Conservation (phyloP, 2,113 vertebrate species). For the Nothoprocta pentlandii region DNA sequence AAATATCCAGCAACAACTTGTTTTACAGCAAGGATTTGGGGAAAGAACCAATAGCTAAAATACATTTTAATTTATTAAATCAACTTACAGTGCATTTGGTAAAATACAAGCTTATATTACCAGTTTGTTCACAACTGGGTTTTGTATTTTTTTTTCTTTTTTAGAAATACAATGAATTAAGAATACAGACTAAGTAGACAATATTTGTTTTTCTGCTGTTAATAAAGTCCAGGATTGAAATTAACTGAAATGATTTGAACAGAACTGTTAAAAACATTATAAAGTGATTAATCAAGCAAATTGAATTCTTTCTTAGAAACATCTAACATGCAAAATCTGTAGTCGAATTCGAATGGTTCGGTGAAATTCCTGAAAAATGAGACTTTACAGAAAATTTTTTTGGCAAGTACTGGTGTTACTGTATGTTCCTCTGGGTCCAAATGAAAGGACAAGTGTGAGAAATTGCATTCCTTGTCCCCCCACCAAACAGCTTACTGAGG, state of each 20-base stretch:
- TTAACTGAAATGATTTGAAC: slow-evolving; percentile 41
- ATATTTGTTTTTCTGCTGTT: slow-evolving; percentile 16
- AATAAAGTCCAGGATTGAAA: slow-evolving; percentile 64
- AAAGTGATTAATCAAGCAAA: slow-evolving; percentile 65
- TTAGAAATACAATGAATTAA: slow-evolving; percentile 63
- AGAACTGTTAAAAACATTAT: slow-evolving; percentile 61
- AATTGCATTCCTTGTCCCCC: neutral
- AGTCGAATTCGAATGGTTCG: slow-evolving; percentile 8
- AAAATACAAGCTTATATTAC: slow-evolving; percentile 60
- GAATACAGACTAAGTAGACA: slow-evolving; percentile 36
- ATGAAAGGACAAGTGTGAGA: neutral
- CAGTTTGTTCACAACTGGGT: slow-evolving; percentile 19
- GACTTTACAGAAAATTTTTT: neutral
- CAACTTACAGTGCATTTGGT: slow-evolving; percentile 45
- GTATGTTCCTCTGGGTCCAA: neutral
- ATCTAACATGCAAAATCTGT: slow-evolving; percentile 61
- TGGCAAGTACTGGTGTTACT: slow-evolving; percentile 29
- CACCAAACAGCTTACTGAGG: neutral
- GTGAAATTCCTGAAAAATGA: slow-evolving; percentile 15
- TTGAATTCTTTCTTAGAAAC: slow-evolving; percentile 43
- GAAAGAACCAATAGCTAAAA: slow-evolving; percentile 29
- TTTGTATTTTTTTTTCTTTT: neutral
- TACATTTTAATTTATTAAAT: slow-evolving; percentile 55
- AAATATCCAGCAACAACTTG: neutral
- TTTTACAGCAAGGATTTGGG: neutral